Evolutionary conservation across 2,113 vertebrate genomes (phyloP), one percentile per base, ranked within the genome.

Genomic region (Lophura nycthemera): DNA sequence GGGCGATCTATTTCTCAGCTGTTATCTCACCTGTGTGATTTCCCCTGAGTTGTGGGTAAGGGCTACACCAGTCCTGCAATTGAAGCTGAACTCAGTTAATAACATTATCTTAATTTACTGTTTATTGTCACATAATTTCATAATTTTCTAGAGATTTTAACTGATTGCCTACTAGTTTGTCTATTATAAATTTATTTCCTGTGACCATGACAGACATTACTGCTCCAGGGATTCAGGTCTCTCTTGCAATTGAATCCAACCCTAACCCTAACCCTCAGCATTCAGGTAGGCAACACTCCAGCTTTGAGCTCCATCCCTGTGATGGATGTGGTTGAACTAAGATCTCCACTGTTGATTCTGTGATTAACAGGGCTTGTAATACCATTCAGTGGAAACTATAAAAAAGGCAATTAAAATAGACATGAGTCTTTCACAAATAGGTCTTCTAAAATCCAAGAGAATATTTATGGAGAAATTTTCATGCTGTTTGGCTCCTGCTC

Each of bases 121-220:
- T 25, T 79, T 60, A 17, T 61, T 74, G 6, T 12, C 42, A 64
- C 29, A 81, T 77, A 81, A 56, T 64, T 63, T 32, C 21, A 36
- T 15, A 19, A 21, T 63, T 86, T 63, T 70, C 20, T 74, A 81
- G 80, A 86, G 2, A 78, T 71, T 34, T 1, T 74, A n/a, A 59
- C 57, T 76, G 11, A 63, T 42, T 66, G 6, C 66, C 7, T 67
- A 42, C 42, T 74, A 59, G 13, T 86, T 83, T 12, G 7, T 36
- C 20, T 64, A 16, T 21, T 13, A 52, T 20, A 65, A 2, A 43
- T 64, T 92, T 54, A 24, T 71, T 11, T 56, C 21, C 10, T 1
- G 0, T 54, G 36, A 59, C 27, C 2, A 1, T 60, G 22, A 66
- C 1, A 4, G 38, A 72, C 13, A 20, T 43, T 40, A 64, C 25